Conservation (phyloP, 2,113 vertebrate species). For the Albula glossodonta region DNA sequence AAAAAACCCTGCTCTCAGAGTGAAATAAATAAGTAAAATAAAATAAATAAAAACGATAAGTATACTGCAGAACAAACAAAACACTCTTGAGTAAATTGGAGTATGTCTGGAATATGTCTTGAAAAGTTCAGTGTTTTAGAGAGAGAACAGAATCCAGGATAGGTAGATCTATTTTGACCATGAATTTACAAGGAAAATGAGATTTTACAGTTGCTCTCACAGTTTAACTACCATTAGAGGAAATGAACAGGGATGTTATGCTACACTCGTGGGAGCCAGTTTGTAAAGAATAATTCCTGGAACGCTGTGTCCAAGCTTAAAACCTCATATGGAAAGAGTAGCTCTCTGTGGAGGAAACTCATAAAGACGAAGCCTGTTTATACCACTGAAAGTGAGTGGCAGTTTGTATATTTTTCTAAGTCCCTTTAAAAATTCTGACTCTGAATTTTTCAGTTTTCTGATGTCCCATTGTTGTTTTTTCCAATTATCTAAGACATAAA, state of each 20-base stretch:
- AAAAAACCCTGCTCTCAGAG: no score
- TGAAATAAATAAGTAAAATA: no score
- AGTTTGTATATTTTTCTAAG: constrained; percentile 21
- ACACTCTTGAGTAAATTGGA: not conserved
- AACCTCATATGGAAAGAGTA: constrained; percentile 28
- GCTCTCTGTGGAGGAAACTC: constrained; percentile 15
- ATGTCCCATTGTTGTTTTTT: not conserved
- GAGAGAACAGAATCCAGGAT: not conserved
- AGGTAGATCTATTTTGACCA: not conserved
- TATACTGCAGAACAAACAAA: not conserved
- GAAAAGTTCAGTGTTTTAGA: not conserved
- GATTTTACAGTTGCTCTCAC: not conserved
- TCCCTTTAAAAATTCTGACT: not conserved
- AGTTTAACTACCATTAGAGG: not conserved
- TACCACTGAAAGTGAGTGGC: not conserved
- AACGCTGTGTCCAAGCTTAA: constrained; percentile 11
- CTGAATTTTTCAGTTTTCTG: not conserved
- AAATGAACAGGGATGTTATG: not conserved
- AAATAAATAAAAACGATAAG: not conserved
- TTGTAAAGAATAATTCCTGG: constrained; percentile 21
- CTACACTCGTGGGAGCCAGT: constrained; percentile 11
- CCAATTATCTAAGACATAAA: not conserved
- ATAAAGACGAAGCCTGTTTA: not conserved
- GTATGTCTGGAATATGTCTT: not conserved
- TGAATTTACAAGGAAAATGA: not conserved